Evolutionary conservation across 2,888 invertebrate species (phyloP), one percentile per base, ranked within the genome.

Genomic region (Dicranocentrus wangi): DNA sequence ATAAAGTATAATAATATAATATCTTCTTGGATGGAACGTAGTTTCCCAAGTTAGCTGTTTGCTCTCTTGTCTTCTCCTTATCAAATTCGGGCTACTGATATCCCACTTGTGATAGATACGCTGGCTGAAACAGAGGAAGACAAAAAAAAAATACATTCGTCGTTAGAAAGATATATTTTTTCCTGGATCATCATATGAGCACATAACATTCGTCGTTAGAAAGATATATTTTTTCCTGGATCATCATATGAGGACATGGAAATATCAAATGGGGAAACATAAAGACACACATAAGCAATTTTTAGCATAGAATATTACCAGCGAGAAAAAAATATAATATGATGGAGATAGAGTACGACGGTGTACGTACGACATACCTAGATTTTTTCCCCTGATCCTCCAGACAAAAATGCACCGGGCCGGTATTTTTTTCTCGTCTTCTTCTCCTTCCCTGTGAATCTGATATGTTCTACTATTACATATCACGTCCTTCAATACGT

Each of bases 1-100:
- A 13, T 8, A 19, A 19, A 21, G 47, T 43, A 66, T 65, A 19
- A 66, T 65, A 19, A 63, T 63, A 47, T 47, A 15, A 19, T 53
- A 23, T 10, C 19, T 10, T 53, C 5, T 32, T 32, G 32, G 32
- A 32, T 32, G 32, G 32, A 32, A 32, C 10, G 32, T 32, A 10
- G 5, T 32, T 32, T 32, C 10, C 32, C 32, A n/a, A 32, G 32
- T n/a, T n/a, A n/a, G n/a, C n/a, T n/a, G n/a, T 13, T 39, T 13
- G 39, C 7, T 39, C 39, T 39, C 39, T 39, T 39, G 39, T 39
- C 13, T 39, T 39, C 39, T 39, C 13, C 39, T 39, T 39, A 39
- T 39, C 39, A 55, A 55, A 3, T 7, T 21, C 17, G 3, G 39
- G 13, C 39, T 39, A 39, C 39, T 7, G 39, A n/a, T n/a, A n/a